phyloP scores from a whole-genome alignment of 2,797 vertebrate genomes.

The Rhinoraja longicauda region DNA sequence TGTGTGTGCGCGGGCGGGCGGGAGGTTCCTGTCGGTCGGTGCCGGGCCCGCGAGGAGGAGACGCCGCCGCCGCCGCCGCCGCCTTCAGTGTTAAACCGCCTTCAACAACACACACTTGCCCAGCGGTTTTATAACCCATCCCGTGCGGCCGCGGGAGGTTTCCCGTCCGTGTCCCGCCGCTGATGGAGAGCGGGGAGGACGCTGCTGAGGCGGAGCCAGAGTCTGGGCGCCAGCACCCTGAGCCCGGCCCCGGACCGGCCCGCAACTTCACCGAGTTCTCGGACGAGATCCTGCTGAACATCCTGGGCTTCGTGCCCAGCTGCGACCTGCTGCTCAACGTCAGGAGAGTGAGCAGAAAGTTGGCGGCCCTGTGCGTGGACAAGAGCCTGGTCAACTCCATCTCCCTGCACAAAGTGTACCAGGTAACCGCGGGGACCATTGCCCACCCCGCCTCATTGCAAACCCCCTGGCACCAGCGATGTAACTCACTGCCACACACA shows the following conservation, averaged over 20 bases:
- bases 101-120: too few relatives aligned
- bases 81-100: too few relatives aligned
- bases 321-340: slow-evolving; percentile 80
- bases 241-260: slow-evolving; percentile 45
- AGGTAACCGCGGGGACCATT: slow-evolving; percentile 55
- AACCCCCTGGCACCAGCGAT: neutral
- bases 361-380: slow-evolving; percentile 74
- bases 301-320: slow-evolving; percentile 76
- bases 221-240: neutral
- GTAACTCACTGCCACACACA: too few relatives aligned
- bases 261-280: slow-evolving; percentile 82
- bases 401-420: slow-evolving; percentile 76
- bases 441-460: neutral
- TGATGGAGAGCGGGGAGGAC: slow-evolving; percentile 20
- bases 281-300: slow-evolving; percentile 86
- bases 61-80: too few relatives aligned
- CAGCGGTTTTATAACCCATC: too few relatives aligned
- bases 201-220: neutral
- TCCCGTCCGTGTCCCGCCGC: too few relatives aligned
- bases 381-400: slow-evolving; percentile 80
- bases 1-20: neutral
- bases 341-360: slow-evolving; percentile 75
- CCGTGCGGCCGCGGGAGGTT: too few relatives aligned
- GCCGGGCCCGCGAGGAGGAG: neutral
- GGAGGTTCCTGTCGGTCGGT: neutral